Evolutionary conservation across 1,140 invertebrate species (phyloP).

Genomic region (Ips typographus): DNA sequence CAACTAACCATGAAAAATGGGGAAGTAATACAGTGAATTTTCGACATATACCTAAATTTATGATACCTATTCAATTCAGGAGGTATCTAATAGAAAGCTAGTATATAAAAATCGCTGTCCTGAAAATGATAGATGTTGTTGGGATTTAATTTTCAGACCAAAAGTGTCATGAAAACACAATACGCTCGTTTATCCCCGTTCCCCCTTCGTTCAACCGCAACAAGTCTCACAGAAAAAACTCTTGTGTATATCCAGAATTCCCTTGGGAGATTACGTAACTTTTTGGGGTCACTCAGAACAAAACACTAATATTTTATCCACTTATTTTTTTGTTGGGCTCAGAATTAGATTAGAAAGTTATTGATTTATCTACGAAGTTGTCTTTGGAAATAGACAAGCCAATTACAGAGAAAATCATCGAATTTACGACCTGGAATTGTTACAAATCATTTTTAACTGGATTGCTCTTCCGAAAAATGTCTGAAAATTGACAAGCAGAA

Average conservation of each 20-base stretch:
- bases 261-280: no score
- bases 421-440: no score
- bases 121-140: slow-evolving; percentile 15
- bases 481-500: no score
- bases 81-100: slow-evolving; percentile 4
- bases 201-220: not conserved
- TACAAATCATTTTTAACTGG: no score
- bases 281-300: no score
- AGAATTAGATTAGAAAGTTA: no score
- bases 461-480: no score
- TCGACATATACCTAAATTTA: slow-evolving; percentile 1
- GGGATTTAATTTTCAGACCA: slow-evolving; percentile 3
- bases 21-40: not conserved
- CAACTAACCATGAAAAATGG: slow-evolving; percentile 2
- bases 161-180: slow-evolving; percentile 18
- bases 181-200: slow-evolving; percentile 6
- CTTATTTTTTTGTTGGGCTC: no score
- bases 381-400: no score
- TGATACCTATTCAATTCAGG: slow-evolving; percentile 1
- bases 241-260: not conserved
- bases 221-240: slow-evolving; percentile 5
- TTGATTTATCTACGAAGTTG: no score
- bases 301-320: no score
- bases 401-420: no score
- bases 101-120: not conserved